A percentile compares a stretch with the other conserved stretches of the same genome.
phyloP scores from a whole-genome alignment of 1,140 invertebrate species.

The Drosophila sproati region DNA sequence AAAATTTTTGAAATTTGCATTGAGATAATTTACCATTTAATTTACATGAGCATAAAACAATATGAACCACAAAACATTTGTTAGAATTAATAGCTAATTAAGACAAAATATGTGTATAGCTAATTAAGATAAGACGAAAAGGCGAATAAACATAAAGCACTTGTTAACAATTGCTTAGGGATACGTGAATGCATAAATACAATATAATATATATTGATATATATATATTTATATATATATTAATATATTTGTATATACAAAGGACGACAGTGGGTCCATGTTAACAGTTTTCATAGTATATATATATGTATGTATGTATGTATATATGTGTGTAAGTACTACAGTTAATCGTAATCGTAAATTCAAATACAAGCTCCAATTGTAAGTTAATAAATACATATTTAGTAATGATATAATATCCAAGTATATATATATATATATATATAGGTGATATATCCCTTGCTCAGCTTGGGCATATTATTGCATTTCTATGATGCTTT shows the following conservation, averaged over 20 bases:
- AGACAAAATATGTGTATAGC: slow-evolving; percentile 35
- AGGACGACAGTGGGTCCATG: slow-evolving; percentile 50
- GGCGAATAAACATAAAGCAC: slow-evolving; percentile 72
- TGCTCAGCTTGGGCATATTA: slow-evolving; percentile 61
- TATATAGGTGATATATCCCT: slow-evolving; percentile 38
- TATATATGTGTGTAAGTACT: slow-evolving; percentile 35
- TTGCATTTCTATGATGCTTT: slow-evolving; percentile 37
- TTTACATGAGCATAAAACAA: slow-evolving; percentile 75
- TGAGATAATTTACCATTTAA: slow-evolving; percentile 38
- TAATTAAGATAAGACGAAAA: slow-evolving; percentile 61
- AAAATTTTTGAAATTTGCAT: neutral
- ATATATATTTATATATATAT: slow-evolving; percentile 41
- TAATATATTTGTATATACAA: slow-evolving; percentile 42
- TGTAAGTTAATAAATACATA: slow-evolving; percentile 42
- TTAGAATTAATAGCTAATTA: slow-evolving; percentile 45
- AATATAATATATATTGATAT: slow-evolving; percentile 9
- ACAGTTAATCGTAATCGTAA: slow-evolving; percentile 60
- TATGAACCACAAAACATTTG: slow-evolving; percentile 86
- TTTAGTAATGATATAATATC: slow-evolving; percentile 57
- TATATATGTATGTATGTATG: slow-evolving; percentile 22
- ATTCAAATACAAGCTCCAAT: slow-evolving; percentile 80
- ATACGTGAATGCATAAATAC: slow-evolving; percentile 40
- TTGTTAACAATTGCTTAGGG: slow-evolving; percentile 76
- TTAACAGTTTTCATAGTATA: slow-evolving; percentile 57
- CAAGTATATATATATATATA: slow-evolving; percentile 30